Conservation (phyloP, 2,888 invertebrate species). For the Cetonia aurata region DNA sequence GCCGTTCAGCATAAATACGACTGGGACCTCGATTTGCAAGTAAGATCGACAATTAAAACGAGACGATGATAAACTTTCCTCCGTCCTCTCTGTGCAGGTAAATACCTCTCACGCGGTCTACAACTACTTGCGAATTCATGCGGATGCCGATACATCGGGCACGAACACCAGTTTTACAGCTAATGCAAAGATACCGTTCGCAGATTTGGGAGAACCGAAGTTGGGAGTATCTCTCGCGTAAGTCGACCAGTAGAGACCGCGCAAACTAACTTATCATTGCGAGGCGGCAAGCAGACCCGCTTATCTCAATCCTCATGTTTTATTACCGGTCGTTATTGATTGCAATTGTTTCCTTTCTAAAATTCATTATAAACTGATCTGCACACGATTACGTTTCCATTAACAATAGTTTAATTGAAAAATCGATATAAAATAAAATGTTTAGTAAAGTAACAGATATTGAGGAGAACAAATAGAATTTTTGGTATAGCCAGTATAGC, state of each 20-base stretch:
- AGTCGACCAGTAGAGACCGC: constrained; percentile 46
- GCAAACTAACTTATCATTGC: constrained; percentile 38
- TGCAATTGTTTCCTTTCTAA: constrained; percentile 47
- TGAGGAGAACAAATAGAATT: too few species aligned
- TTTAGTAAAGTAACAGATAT: too few species aligned
- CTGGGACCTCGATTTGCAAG: constrained; percentile 66
- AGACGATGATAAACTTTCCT: constrained; percentile 35
- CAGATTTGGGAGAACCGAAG: constrained; percentile 61
- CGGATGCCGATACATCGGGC: constrained; percentile 54
- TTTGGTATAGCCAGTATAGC: too few species aligned
- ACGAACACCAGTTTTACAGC: constrained; percentile 58
- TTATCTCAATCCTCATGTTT: constrained; percentile 36
- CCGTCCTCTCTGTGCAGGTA: constrained; percentile 56
- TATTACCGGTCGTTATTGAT: too few species aligned
- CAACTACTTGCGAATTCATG: constrained; percentile 58
- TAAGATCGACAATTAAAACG: constrained; percentile 50
- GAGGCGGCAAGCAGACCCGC: constrained; percentile 4
- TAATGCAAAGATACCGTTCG: constrained; percentile 61
- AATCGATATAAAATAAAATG: too few species aligned
- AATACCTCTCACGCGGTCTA: constrained; percentile 60
- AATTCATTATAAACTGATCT: constrained; percentile 50
- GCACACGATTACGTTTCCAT: constrained; percentile 31
- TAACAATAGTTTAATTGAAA: constrained; percentile 52
- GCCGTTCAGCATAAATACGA: constrained; percentile 62
- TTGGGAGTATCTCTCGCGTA: constrained; percentile 56